A percentile compares a stretch with the other conserved stretches of the same genome.
Conservation (phyloP, 2,113 vertebrate genomes). For the Tonatia bakeri region DNA sequence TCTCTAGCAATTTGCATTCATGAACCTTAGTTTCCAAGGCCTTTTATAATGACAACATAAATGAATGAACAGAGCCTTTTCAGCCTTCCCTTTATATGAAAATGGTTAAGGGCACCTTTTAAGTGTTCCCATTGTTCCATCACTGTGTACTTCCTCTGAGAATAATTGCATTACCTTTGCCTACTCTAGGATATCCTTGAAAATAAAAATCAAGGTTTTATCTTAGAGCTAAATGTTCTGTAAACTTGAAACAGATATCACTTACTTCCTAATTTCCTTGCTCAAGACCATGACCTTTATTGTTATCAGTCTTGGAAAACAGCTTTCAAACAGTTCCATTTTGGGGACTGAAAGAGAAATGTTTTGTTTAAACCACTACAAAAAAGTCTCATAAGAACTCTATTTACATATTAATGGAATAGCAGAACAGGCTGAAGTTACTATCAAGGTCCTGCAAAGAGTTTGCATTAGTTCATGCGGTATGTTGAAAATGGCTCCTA, state of each 20-base stretch:
- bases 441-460: not conserved
- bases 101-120: conserved; percentile 75
- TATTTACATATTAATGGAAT: conserved; percentile 36
- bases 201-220: conserved; percentile 69
- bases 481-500: not conserved
- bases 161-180: conserved; percentile 68
- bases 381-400: conserved; percentile 22
- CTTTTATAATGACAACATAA: conserved; percentile 65
- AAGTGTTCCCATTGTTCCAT: conserved; percentile 68
- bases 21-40: conserved; percentile 62
- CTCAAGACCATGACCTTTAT: conserved; percentile 51
- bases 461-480: not conserved
- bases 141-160: conserved; percentile 57
- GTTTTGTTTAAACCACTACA: conserved; percentile 32
- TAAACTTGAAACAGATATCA: conserved; percentile 1
- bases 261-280: conserved; percentile 43
- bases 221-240: conserved; percentile 55
- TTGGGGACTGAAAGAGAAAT: conserved; percentile 33
- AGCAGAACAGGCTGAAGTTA: not conserved
- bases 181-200: conserved; percentile 65
- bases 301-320: conserved; percentile 32
- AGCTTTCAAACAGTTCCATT: conserved; percentile 15
- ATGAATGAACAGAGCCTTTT: conserved; percentile 63
- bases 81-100: conserved; percentile 55
- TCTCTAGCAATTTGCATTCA: conserved; percentile 65